These are phyloP conservation scores for Thereva unica DNA, from an alignment of 2,888 invertebrate genomes.

Conservation along the genomic window DNA sequence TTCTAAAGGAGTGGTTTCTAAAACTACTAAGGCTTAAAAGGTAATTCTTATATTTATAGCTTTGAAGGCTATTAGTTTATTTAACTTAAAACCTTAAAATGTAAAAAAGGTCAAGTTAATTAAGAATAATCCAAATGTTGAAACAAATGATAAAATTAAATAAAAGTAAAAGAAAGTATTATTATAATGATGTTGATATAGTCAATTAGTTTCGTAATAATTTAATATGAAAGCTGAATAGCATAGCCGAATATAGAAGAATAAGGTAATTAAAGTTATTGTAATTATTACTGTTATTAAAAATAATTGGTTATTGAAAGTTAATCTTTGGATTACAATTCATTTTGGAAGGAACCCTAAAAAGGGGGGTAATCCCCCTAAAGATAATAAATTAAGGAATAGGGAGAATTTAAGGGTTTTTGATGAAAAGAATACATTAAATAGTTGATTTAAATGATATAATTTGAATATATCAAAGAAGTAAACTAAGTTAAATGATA, in stretches of 20 bases:
- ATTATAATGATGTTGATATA: conserved; percentile 52
- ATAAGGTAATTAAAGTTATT: conserved; percentile 62
- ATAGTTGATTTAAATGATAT: conserved; percentile 62
- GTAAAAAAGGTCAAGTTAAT: conserved; percentile 46
- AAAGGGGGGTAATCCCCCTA: conserved; percentile 65
- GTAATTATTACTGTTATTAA: conserved; percentile 60
- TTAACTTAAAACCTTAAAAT: conserved; percentile 64
- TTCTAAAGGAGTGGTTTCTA: conserved; percentile 59
- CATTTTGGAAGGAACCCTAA: conserved; percentile 68
- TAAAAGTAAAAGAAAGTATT: conserved; percentile 45
- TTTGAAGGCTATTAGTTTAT: conserved; percentile 68
- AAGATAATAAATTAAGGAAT: conserved; percentile 62
- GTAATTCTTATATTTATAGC: conserved; percentile 60
- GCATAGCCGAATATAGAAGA: conserved; percentile 62
- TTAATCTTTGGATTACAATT: conserved; percentile 62
- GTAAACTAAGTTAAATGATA: conserved; percentile 59
- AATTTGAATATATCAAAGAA: conserved; percentile 60
- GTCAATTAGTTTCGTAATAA: conserved; percentile 60
- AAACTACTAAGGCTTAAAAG: conserved; percentile 64
- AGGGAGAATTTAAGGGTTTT: conserved; percentile 60
- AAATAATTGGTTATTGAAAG: conserved; percentile 57
- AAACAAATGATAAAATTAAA: conserved; percentile 48
- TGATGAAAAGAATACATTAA: conserved; percentile 54
- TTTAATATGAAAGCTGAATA: conserved; percentile 60
- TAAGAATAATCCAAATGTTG: conserved; percentile 49